A percentile compares a stretch with the other conserved stretches of the same genome.
phyloP scores from a whole-genome alignment of 2,888 invertebrate species.

The Platycheirus rosarum region DNA sequence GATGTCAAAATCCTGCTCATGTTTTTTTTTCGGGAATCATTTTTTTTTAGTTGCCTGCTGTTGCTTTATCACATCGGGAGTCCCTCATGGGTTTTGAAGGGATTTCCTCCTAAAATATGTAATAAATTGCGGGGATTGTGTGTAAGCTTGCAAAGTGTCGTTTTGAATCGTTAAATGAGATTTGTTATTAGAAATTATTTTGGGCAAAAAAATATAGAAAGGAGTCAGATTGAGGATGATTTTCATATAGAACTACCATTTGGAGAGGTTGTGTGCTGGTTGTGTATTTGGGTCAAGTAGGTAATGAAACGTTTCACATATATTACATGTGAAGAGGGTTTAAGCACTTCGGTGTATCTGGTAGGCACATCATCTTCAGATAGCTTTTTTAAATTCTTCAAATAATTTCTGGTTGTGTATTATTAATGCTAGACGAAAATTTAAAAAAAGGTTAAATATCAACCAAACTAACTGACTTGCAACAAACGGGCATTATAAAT shows the following conservation, averaged over 20 bases:
- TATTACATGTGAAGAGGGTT: not conserved
- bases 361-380: too few species aligned
- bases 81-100: slow-evolving; percentile 47
- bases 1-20: slow-evolving; percentile 71
- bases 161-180: slow-evolving; percentile 70
- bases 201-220: slow-evolving; percentile 10
- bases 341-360: not conserved
- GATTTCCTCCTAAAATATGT: slow-evolving; percentile 69
- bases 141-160: slow-evolving; percentile 68
- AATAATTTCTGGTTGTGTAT: too few species aligned
- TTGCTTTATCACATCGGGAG: slow-evolving; percentile 31
- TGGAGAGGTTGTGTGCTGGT: not conserved
- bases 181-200: slow-evolving; percentile 53
- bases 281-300: not conserved
- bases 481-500: too few species aligned
- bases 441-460: too few species aligned
- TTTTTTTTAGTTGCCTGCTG: slow-evolving; percentile 24
- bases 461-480: too few species aligned
- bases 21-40: slow-evolving; percentile 33
- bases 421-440: too few species aligned
- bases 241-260: slow-evolving; percentile 1
- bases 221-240: not conserved
- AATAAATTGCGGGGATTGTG: slow-evolving; percentile 71
- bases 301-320: not conserved
- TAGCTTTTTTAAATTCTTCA: too few species aligned